Evolutionary conservation across 2,888 invertebrate species (phyloP), one percentile per base, ranked within the genome.

Genomic region (Drosophila tripunctata): DNA sequence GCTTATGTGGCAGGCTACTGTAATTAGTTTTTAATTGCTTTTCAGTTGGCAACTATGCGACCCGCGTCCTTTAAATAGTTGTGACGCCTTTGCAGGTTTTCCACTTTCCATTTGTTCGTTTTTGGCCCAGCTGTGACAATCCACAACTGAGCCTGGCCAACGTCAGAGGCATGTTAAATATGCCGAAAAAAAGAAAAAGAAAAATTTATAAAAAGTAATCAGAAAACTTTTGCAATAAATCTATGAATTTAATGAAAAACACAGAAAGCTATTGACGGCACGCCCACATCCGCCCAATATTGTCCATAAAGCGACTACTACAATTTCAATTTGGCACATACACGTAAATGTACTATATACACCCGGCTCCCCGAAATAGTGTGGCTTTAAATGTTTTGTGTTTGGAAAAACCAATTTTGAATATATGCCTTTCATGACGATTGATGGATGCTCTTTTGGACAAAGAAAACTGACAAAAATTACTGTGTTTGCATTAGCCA

Each of bases 11-110:
- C 57, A 57, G 62, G 68, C 67, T 57, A 69, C 75, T 80, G 78
- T 83, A 83, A 83, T 83, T 83, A 83, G 81, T 88, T 83, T 83
- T 88, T 88, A 83, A 88, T 88, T 88, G 87, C 85, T 86, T 82
- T 86, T 75, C 57, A 74, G 87, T 63, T 56, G 52, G 40, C 55
- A 79, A 83, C 79, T 68, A 72, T 79, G 77, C 63, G 40, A 45
- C 35, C 19, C 43, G 24, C 41, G 43, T 22, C 41, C 52, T 50
- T 48, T 69, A 77, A 84, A 81, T 75, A 85, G 87, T 87, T 85
- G 43, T 14, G 56, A 38, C 38, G 60, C 72, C 60, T 65, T 61
- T 76, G 72, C 54, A 24, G 44, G 54, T 33, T 56, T 41, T 33
- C 12, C 48, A 40, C 47, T 41, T 61, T 31, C 52, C 56, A 22